Evolutionary conservation across 2,797 vertebrate species (phyloP), one percentile per base, ranked within the genome.

Genomic region (Halcyon leucocephala): DNA sequence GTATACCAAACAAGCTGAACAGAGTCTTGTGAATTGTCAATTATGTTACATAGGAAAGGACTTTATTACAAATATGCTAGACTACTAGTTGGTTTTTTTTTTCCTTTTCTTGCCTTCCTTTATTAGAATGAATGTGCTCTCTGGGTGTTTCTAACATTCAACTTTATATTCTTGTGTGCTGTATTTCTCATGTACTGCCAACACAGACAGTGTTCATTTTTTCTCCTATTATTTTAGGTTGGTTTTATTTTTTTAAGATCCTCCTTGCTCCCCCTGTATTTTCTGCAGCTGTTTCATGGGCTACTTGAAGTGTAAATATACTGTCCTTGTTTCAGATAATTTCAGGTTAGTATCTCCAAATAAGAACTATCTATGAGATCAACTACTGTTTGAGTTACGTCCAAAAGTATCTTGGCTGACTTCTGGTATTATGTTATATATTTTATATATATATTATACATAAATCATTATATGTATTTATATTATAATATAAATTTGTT

Each of bases 191-290:
- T n/a, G 25, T 72, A 25, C 6, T 26, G 11, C 5, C n/a, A 85
- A 28, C 11, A 74, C 0, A 37, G 35, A 74, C 0, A 37, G 35
- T 37, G 35, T 37, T 39, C 8, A 33, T 0, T n/a, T 72, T 54
- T 82, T 26, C 6, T 65, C 8, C 4, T 48, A 72, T 8, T 61
- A 24, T 48, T 76, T 10, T 61, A 24, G 14, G 2, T 35, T 35
- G 33, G 8, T 19, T 19, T 19, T 70, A n/a, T n/a, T 25, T 54
- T 79, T 39, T 8, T 2, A 73, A 73, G 25, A 54, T n/a, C 9
- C 1, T 81, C 17, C 22, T 74, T 49, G n/a, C 6, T 26, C 21
- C 7, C 3, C 0, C 5, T 52, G 3, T 61, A 49, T 66, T 94
- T 89, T 79, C 64, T 73, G 25, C 21, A 14, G 6, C 22, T 57